These are phyloP conservation scores for Progne subis DNA, from an alignment of 2,113 vertebrate genomes.

Conservation along the genomic window DNA sequence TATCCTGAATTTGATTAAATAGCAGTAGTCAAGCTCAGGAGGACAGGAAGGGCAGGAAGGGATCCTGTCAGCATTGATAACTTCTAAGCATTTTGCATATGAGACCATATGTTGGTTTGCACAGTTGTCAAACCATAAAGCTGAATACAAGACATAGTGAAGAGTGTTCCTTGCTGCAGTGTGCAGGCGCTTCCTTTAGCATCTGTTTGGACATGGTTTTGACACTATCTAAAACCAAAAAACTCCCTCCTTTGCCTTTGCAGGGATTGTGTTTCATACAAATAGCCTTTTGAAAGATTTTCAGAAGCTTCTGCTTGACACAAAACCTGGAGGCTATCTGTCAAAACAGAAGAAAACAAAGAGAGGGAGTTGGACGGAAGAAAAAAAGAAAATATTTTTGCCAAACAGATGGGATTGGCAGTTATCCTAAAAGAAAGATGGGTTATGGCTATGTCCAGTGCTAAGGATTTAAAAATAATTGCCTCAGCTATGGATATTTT, in stretches of 20 bases:
- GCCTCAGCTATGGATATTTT: background rate
- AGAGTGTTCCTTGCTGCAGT: background rate
- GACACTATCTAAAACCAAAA: background rate
- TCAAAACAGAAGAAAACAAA: background rate
- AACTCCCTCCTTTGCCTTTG: background rate
- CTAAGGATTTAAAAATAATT: background rate
- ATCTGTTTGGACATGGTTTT: background rate
- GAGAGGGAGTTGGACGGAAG: background rate
- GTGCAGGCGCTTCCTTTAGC: background rate
- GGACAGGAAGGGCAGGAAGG: too few species aligned
- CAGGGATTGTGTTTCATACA: background rate
- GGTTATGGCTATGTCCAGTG: background rate
- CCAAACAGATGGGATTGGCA: background rate
- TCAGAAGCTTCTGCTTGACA: background rate
- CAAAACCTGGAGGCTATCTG: background rate
- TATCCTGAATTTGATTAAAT: background rate
- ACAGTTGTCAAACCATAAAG: background rate
- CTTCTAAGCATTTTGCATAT: background rate
- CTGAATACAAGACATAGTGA: background rate
- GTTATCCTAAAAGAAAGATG: background rate
- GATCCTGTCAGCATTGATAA: background rate
- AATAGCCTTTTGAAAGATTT: background rate
- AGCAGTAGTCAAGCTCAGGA: background rate
- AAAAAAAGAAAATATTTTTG: background rate
- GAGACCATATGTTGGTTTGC: background rate